phyloP scores from a whole-genome alignment of 2,888 invertebrate genomes.

The Drosophila antonietae region DNA sequence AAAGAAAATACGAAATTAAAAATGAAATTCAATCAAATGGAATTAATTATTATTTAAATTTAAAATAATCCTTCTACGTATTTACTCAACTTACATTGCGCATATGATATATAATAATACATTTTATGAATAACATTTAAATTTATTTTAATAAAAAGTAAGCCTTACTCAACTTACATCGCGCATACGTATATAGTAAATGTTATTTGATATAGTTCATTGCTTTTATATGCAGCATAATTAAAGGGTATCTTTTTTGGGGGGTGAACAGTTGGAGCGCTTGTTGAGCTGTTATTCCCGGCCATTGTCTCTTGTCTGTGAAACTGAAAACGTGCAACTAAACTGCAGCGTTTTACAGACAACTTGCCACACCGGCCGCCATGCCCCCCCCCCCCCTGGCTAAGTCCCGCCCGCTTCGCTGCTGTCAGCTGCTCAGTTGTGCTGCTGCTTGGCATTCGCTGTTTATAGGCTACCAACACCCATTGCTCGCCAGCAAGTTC shows the following conservation, averaged over 20 bases:
- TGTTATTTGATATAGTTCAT: neutral
- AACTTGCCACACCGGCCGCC: constrained; percentile 39
- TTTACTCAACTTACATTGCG: too few species aligned
- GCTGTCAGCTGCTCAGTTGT: neutral
- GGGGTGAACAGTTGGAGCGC: neutral
- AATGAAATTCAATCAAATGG: too few species aligned
- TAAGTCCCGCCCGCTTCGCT: neutral
- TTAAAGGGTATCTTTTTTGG: constrained; percentile 4
- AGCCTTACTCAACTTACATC: too few species aligned
- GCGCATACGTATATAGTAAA: neutral
- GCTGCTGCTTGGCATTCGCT: constrained; percentile 23
- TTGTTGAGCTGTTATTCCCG: constrained; percentile 9
- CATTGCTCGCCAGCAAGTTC: neutral
- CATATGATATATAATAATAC: too few species aligned
- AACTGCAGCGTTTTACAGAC: constrained; percentile 58
- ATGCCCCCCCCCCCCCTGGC: neutral
- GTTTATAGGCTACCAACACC: constrained; percentile 25
- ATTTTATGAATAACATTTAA: too few species aligned
- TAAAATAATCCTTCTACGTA: too few species aligned
- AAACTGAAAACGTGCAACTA: constrained; percentile 70
- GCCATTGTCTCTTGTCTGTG: constrained; percentile 38
- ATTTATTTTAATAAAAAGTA: too few species aligned
- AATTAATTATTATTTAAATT: too few species aligned
- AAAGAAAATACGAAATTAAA: too few species aligned
- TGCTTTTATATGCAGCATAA: neutral